phyloP scores from a whole-genome alignment of 2,113 vertebrate species.

The Stictonetta naevosa region DNA sequence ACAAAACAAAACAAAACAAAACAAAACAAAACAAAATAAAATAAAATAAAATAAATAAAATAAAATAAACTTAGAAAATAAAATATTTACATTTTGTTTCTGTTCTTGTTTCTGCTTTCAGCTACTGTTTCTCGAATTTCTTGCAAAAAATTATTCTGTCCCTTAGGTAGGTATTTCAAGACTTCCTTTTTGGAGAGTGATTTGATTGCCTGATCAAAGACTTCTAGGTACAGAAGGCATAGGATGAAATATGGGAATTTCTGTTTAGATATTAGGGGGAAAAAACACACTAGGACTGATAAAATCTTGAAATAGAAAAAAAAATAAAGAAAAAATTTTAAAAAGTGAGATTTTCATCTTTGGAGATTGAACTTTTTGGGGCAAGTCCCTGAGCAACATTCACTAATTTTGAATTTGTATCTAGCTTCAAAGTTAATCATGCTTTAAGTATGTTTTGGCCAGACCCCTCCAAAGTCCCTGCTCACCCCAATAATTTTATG shows the following conservation, averaged over 20 bases:
- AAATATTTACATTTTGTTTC: background rate
- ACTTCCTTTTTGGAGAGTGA: rapidly evolving
- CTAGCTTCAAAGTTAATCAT: too few species aligned
- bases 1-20: background rate
- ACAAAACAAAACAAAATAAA: too few species aligned
- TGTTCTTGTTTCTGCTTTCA: background rate
- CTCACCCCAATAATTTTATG: background rate
- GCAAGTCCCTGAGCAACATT: too few species aligned
- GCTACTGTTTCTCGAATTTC: background rate
- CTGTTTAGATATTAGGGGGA: too few species aligned
- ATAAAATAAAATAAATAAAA: background rate
- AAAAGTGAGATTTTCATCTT: too few species aligned
- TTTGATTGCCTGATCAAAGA: background rate
- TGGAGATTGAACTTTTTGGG: too few species aligned
- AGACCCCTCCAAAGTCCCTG: background rate
- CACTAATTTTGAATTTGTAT: too few species aligned
- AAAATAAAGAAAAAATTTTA: too few species aligned
- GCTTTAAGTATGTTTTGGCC: too few species aligned
- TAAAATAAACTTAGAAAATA: background rate
- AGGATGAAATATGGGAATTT: too few species aligned
- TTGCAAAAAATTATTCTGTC: background rate
- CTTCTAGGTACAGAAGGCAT: background rate
- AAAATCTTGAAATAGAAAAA: too few species aligned
- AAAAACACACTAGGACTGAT: too few species aligned
- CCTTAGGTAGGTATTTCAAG: background rate